Base-by-base conservation (phyloP, 92 coral and sea anemone genomes). In the Actinernus sp. region DNA sequence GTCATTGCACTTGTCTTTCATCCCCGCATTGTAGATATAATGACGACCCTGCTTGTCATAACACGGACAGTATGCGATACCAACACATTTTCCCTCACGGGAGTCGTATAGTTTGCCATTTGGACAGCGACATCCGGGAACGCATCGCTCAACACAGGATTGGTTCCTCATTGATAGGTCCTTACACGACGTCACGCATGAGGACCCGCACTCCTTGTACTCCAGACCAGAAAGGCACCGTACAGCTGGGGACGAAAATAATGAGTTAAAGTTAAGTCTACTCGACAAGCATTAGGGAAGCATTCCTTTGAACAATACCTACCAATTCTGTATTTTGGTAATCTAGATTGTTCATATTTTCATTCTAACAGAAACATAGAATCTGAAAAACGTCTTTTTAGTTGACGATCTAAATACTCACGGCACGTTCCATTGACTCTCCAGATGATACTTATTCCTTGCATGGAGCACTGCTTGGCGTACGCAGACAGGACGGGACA, bases 61-160 rank as follows among this genome's bases (percentile, higher is more conserved):
- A 38, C 93, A 88, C 1, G 87, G 81, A 44, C 93, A 88, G 55
- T 68, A 62, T 13, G 77, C 79, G 17, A 76, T 76, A 11, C 74
- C 65, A 4, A 82, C 82, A 72, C 93, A 88, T 44, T 76, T 71
- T 40, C 76, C 80, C 53, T 82, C 89, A 27, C 64, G 61, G n/a
- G 82, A 71, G 52, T 88, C 88, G 37, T 82, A 71, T 3, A 82
- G 57, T 27, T 84, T 55, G 13, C 89, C 93, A 2, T 68, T 57
- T 1, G 93, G 89, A 61, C 93, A 88, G 23, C 75, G 81, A 55
- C 93, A 88, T 59, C 93, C 93, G 29, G 89, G 78, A 5, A 73
- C 70, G 46, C 93, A 88, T 53, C 73, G 80, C 39, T 82, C 88
- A 33, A 48, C 59, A 55, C 93, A 88, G 17, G 84, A 74, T 8